phyloP scores from a whole-genome alignment of 2,888 invertebrate species.

The Lepeophtheirus nordmannii region DNA sequence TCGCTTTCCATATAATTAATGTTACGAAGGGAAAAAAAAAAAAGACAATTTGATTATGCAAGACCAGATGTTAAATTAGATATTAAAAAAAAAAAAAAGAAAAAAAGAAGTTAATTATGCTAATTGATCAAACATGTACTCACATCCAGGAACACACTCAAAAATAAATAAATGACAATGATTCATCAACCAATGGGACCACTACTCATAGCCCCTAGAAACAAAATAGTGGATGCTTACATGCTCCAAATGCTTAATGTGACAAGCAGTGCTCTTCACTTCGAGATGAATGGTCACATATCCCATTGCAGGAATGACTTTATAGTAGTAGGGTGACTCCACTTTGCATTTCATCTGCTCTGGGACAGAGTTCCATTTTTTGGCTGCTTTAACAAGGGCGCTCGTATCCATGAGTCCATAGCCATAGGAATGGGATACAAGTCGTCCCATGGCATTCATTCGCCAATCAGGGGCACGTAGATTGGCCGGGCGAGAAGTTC shows the following conservation, averaged over 20 bases:
- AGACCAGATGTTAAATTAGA: no score
- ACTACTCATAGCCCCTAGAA: no score
- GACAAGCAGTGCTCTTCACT: conserved; percentile 32
- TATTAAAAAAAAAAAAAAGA: no score
- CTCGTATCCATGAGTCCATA: conserved; percentile 48
- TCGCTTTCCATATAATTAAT: no score
- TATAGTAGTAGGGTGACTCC: conserved; percentile 23
- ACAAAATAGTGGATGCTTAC: conserved; percentile 45
- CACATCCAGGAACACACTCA: no score
- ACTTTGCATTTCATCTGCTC: conserved; percentile 42
- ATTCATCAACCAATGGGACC: no score
- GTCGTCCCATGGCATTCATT: conserved; percentile 16
- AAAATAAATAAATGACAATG: no score
- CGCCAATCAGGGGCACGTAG: conserved; percentile 18
- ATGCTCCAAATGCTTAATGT: conserved; percentile 82
- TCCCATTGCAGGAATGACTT: conserved; percentile 23
- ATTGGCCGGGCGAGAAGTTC: conserved; percentile 80
- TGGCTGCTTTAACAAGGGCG: conserved; percentile 35
- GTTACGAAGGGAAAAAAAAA: no score
- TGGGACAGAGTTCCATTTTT: conserved; percentile 37
- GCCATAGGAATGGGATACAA: conserved; percentile 66
- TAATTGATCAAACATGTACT: no score
- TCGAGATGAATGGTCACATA: conserved; percentile 23
- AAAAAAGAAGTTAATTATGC: no score
- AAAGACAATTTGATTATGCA: no score